Evolutionary conservation across 2,888 invertebrate genomes (phyloP), one percentile per base, ranked within the genome.

Genomic region (Zaprionus obscuricornis): DNA sequence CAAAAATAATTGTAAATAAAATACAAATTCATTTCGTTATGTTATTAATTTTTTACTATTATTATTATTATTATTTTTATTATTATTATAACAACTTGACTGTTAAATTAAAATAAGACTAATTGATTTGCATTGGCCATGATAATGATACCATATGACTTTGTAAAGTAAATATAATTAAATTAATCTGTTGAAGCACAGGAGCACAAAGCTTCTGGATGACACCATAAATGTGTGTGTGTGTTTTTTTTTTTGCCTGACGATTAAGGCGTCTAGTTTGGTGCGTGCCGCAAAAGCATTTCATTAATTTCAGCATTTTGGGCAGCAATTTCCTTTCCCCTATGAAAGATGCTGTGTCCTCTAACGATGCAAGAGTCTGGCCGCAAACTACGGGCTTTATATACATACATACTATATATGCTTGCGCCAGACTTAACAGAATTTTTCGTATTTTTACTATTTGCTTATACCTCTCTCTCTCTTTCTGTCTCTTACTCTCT

Each of bases 251-350:
- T 36, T 29, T 1, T 65, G 67, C 50, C 67, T 50, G 56, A 17
- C 57, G 55, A 57, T 50, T 52, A 55, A 49, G 58, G 54, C 40
- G n/a, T n/a, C 65, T 57, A 31, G 66, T 59, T 50, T 54, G 47
- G 57, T 83, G 76, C 75, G 82, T 78, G 71, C 66, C 42, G 60
- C 65, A 79, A 70, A 81, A 75, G 84, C 81, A 87, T 85, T 87
- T 83, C 78, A 87, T 78, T 85, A 75, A 86, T 78, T 78, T 71
- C 82, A 85, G 84, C n/a, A n/a, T 83, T 87, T 86, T 87, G 66
- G 68, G 76, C 72, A 73, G 78, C 66, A 66, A 69, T 65, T 71
- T n/a, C n/a, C n/a, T 73, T 71, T 68, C 49, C n/a, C n/a, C n/a
- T n/a, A 68, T 66, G 56, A 73, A 78, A 73, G 84, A 56, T 55